phyloP scores from a whole-genome alignment of 2,888 invertebrate genomes.

The Metellina segmentata region DNA sequence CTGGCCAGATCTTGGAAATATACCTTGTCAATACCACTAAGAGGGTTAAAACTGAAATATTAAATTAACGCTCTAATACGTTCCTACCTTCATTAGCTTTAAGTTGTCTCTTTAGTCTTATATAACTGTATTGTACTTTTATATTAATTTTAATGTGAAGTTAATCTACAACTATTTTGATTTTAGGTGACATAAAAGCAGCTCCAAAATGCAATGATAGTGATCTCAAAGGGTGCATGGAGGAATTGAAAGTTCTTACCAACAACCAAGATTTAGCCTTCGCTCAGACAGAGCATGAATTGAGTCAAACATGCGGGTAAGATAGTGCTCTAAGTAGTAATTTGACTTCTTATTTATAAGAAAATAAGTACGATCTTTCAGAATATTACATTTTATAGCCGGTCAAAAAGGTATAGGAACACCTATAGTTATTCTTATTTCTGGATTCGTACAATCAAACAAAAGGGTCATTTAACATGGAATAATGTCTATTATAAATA shows the following conservation, averaged over 20 bases:
- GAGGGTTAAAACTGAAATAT: background rate
- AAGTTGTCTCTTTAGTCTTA: background rate
- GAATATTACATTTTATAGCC: too few species aligned
- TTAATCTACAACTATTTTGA: background rate
- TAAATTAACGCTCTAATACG: background rate
- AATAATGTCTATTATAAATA: too few species aligned
- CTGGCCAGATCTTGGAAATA: too few species aligned
- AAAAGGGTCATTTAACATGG: too few species aligned
- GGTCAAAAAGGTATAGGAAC: too few species aligned
- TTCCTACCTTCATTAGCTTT: background rate
- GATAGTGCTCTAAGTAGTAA: background rate
- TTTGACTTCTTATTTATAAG: too few species aligned
- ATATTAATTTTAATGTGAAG: background rate
- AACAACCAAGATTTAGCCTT: slow-evolving; percentile 74
- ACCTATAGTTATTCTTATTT: too few species aligned
- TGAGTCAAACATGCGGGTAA: slow-evolving; percentile 69
- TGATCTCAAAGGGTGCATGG: slow-evolving; percentile 65
- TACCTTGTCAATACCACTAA: too few species aligned
- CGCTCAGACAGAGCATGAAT: slow-evolving; percentile 68
- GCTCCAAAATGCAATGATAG: slow-evolving; percentile 70
- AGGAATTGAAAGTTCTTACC: slow-evolving; percentile 71
- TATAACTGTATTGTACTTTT: background rate
- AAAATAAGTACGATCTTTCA: too few species aligned
- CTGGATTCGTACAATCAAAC: too few species aligned
- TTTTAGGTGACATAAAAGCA: slow-evolving; percentile 26